Base-by-base conservation (phyloP, 2,113 vertebrate species). In the Tapirus terrestris region DNA sequence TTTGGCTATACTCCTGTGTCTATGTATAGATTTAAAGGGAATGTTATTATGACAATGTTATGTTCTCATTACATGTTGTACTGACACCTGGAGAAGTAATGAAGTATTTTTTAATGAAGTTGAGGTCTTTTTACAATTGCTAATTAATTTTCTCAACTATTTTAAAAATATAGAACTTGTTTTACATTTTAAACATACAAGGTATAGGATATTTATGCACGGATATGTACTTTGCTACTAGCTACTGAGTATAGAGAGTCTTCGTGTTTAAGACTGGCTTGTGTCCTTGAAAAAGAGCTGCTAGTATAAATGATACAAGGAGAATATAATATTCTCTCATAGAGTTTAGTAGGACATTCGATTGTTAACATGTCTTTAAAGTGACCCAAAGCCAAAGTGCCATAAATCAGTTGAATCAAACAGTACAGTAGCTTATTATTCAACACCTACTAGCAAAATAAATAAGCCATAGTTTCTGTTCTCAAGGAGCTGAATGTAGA, bases 361-460 rank as follows among this genome's bases (percentile, higher is more conserved):
- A 93, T 87, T 95, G 90, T 75, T 83, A 87, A 43, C 14, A 60
- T 94, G 65, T 94, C 58, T 89, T 89, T 96, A 76, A 90, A 77
- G n/a, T 76, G 67, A 77, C 21, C 60, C n/a, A 80, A 89, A 70
- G 48, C 87, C 25, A 31, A 63, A 75, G 31, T 94, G 65, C 43
- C 13, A 93, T 92, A 92, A 76, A 92, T 93, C 36, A 88, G 16
- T 86, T 43, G 48, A 93, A 48, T 77, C 51, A 94, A 92, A 70
- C 13, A 79, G 17, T 83, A 91, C 21, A 89, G 6, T 85, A 91
- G 31, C 79, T 80, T 93, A 56, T 81, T 96, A 51, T 93, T 94
- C 91, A 95, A 80, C 8, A 73, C 3, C 56, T 95, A 60, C 36
- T 48, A 91, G 31, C 65, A 68, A 89, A 90, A 61, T 83, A 72